These are phyloP conservation scores for Lycocorax pyrrhopterus DNA, from an alignment of 2,113 vertebrate genomes.

Conservation along the genomic window DNA sequence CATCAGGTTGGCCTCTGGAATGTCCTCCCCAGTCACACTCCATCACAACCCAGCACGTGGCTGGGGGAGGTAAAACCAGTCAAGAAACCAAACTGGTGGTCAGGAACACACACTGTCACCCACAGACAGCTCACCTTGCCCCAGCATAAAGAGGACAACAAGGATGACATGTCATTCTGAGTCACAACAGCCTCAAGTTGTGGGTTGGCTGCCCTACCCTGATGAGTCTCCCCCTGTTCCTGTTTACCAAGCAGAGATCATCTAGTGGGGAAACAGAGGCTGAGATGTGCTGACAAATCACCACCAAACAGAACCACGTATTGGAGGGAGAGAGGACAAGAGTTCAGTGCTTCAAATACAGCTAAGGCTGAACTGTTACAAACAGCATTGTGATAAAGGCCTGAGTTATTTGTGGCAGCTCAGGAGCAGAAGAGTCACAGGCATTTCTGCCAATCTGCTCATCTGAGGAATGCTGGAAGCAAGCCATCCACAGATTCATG, in stretches of 20 bases:
- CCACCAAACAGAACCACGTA: not conserved
- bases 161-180: not conserved
- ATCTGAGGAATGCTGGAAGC: not conserved
- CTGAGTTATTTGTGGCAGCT: not conserved
- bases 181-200: not conserved
- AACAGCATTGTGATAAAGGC: not conserved
- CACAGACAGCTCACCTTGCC: not conserved
- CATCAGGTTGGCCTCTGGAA: not conserved
- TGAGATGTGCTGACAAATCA: not conserved
- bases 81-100: not conserved
- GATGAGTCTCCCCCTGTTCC: not conserved
- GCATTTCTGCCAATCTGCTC: not conserved
- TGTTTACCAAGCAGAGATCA: slow-evolving; percentile 11
- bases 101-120: not conserved
- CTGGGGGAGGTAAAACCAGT: not conserved
- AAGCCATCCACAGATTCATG: not conserved
- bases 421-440: not conserved
- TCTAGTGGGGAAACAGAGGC: not conserved
- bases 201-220: not conserved
- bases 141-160: not conserved
- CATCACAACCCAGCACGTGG: not conserved
- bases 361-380: not conserved
- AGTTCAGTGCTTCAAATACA: not conserved
- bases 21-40: not conserved
- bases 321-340: not conserved